phyloP scores from a whole-genome alignment of 2,888 invertebrate genomes.

The Disparrhopalites patrizii region DNA sequence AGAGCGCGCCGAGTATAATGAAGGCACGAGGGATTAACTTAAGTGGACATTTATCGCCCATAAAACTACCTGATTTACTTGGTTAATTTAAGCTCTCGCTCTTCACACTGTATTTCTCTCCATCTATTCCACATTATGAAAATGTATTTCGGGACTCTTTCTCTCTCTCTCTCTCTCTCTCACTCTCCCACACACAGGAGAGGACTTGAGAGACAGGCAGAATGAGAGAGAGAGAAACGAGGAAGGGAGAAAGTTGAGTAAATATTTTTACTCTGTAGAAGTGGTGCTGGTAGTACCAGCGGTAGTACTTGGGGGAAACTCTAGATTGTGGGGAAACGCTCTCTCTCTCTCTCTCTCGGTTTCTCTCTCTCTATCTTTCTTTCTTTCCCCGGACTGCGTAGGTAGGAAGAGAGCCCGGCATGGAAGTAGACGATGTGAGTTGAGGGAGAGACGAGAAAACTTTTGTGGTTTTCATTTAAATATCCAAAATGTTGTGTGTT shows the following conservation, averaged over 20 bases:
- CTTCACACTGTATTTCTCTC: conserved; percentile 25
- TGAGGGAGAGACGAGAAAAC: conserved; percentile 9
- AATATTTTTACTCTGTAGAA: too few relatives aligned
- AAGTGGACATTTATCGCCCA: conserved; percentile 24
- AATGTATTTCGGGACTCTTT: conserved; percentile 10
- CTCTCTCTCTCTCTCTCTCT: not conserved
- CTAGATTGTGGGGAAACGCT: not conserved
- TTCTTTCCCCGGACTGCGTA: not conserved
- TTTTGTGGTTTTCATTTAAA: conserved; percentile 25
- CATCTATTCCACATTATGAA: conserved; percentile 20
- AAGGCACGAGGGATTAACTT: conserved; percentile 22
- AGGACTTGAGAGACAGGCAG: not conserved
- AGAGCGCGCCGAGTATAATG: conserved; percentile 16
- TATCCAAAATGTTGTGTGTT: conserved; percentile 9
- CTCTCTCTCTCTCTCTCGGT: not conserved
- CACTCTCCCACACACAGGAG: not conserved
- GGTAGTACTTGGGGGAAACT: too few relatives aligned
- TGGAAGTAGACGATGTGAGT: too few relatives aligned
- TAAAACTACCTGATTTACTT: conserved; percentile 28
- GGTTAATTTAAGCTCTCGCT: conserved; percentile 26
- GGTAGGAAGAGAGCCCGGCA: not conserved
- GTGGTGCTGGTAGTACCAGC: too few relatives aligned
- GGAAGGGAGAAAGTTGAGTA: too few relatives aligned
- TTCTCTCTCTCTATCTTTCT: not conserved
- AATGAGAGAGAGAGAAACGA: not conserved